Evolutionary conservation across 2,888 invertebrate species (phyloP).

Genomic region (Periphyllus acericola): DNA sequence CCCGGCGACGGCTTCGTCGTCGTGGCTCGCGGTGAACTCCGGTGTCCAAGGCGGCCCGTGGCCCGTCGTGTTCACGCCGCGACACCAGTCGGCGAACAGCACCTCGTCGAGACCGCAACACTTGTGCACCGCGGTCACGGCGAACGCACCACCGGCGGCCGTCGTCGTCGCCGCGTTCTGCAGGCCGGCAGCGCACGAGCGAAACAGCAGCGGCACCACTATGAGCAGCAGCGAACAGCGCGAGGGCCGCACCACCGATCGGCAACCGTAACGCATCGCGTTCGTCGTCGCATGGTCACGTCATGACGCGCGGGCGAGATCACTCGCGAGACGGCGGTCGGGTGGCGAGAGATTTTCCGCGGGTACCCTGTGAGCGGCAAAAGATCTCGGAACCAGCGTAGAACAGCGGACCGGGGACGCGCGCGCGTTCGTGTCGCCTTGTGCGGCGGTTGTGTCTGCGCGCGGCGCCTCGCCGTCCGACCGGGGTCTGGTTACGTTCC

Average conservation of each 20-base stretch:
- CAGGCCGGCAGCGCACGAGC: not conserved
- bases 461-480: not conserved
- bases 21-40: constrained; percentile 63
- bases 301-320: not conserved
- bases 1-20: constrained; percentile 41
- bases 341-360: no score
- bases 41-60: constrained; percentile 64
- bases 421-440: constrained; percentile 6
- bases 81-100: constrained; percentile 76
- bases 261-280: constrained; percentile 11
- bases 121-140: constrained; percentile 74
- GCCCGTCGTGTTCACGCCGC: constrained; percentile 72
- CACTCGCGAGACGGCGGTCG: not conserved
- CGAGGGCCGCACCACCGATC: not conserved
- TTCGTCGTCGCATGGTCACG: constrained; percentile 20
- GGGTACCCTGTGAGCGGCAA: no score
- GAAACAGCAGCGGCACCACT: not conserved
- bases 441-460: constrained; percentile 15
- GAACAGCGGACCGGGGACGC: not conserved
- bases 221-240: not conserved
- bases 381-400: no score
- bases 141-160: not conserved
- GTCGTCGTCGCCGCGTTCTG: not conserved
- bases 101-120: constrained; percentile 81
- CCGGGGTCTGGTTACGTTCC: constrained; percentile 22